Evolutionary conservation across 1,140 invertebrate genomes (phyloP).

Genomic region (Drosophila pruinosa): DNA sequence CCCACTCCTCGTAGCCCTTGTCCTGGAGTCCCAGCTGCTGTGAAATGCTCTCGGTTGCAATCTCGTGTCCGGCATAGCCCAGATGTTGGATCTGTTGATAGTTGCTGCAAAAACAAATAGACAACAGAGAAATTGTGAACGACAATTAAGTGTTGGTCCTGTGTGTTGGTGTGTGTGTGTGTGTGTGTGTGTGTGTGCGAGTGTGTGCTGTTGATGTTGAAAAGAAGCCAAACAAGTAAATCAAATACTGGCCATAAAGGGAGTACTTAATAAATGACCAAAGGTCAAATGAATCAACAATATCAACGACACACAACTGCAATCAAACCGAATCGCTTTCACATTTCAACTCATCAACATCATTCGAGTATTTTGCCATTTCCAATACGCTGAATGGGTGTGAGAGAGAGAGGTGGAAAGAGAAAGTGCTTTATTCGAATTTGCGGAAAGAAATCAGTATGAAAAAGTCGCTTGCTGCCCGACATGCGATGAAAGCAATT

Average conservation of each 20-base stretch:
- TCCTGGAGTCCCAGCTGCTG: slow-evolving; percentile 92
- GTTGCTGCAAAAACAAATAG: slow-evolving; percentile 86
- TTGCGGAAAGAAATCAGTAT: not conserved
- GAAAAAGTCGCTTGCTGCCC: too few species aligned
- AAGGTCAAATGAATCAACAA: slow-evolving; percentile 12
- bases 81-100: slow-evolving; percentile 95
- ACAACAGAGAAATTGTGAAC: slow-evolving; percentile 7
- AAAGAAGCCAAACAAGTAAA: slow-evolving; percentile 42
- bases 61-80: slow-evolving; percentile 95
- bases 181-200: not conserved
- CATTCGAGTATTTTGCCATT: not conserved
- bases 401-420: too few species aligned
- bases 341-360: not conserved
- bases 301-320: not conserved
- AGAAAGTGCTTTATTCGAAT: not conserved
- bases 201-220: slow-evolving; percentile 19
- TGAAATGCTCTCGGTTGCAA: slow-evolving; percentile 94
- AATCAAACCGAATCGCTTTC: not conserved
- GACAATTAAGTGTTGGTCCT: slow-evolving; percentile 23
- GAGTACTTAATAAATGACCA: slow-evolving; percentile 24
- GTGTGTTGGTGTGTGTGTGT: not conserved
- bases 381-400: too few species aligned
- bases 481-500: too few species aligned
- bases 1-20: slow-evolving; percentile 95
- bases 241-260: slow-evolving; percentile 27